Percentiles rank a stretch among this genome's conserved stretches.
Conservation (phyloP, 1,140 invertebrate species). For the Nasonia giraulti region DNA sequence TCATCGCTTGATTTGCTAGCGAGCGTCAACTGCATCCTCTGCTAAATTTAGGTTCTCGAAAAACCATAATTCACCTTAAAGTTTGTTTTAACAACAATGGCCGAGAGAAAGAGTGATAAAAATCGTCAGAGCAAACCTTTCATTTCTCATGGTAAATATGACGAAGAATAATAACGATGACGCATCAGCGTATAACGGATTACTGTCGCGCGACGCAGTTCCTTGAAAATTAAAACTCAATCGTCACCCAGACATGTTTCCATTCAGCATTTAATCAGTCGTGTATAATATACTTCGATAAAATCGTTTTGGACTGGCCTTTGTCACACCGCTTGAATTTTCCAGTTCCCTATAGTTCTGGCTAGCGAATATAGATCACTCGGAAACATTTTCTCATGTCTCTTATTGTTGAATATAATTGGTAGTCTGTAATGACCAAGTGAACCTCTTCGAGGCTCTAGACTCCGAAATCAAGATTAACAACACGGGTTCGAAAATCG, state of each 20-base stretch:
- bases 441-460: no score
- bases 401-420: no score
- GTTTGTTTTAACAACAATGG: background rate
- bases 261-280: background rate
- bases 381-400: no score
- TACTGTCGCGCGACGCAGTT: background rate
- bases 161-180: background rate
- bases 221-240: slow-evolving; percentile 3
- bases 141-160: background rate
- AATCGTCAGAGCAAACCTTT: background rate
- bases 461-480: no score
- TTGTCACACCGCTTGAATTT: no score
- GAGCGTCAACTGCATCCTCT: background rate
- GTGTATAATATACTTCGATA: no score
- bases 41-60: background rate
- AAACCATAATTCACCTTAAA: background rate
- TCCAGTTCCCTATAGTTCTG: no score
- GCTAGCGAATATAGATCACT: no score
- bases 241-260: background rate
- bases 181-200: background rate
- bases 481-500: no score
- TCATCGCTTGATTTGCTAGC: background rate
- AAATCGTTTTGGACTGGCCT: no score
- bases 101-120: background rate
- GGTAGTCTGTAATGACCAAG: no score